Evolutionary conservation across 2,888 invertebrate genomes (phyloP).

Genomic region (Trissolcus brochymenae): DNA sequence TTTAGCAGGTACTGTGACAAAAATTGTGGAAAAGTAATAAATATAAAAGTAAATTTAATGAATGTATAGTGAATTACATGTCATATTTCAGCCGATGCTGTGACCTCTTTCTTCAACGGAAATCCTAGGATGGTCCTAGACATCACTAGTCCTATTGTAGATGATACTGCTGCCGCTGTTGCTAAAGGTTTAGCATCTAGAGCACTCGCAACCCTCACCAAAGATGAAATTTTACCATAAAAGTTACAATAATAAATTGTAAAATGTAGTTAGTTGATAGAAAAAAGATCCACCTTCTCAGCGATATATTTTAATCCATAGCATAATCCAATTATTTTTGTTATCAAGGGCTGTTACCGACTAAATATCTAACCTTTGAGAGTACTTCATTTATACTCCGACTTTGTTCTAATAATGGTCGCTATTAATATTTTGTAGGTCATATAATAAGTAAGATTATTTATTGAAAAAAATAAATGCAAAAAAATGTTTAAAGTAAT

Average conservation of each 20-base stretch:
- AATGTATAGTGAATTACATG: background rate
- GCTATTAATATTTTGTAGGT: no score
- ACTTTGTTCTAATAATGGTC: no score
- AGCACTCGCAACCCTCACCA: conserved; percentile 79
- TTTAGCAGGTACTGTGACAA: conserved; percentile 62
- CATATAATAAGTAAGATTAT: no score
- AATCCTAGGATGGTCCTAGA: conserved; percentile 83
- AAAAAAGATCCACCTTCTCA: background rate
- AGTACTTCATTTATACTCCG: no score
- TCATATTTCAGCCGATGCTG: conserved; percentile 80
- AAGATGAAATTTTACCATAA: conserved; percentile 79
- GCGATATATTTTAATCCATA: no score
- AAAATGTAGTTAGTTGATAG: background rate
- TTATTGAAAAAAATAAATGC: no score
- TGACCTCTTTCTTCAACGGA: conserved; percentile 84
- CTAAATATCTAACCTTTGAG: no score
- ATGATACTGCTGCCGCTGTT: conserved; percentile 82
- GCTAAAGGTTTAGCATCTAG: conserved; percentile 80
- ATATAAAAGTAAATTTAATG: background rate
- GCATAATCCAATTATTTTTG: no score
- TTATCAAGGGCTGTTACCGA: no score
- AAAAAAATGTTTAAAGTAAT: no score
- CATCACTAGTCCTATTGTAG: conserved; percentile 83
- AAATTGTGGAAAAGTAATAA: background rate
- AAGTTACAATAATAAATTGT: background rate